phyloP scores from a whole-genome alignment of 2,113 vertebrate species.

The Isurus oxyrinchus region DNA sequence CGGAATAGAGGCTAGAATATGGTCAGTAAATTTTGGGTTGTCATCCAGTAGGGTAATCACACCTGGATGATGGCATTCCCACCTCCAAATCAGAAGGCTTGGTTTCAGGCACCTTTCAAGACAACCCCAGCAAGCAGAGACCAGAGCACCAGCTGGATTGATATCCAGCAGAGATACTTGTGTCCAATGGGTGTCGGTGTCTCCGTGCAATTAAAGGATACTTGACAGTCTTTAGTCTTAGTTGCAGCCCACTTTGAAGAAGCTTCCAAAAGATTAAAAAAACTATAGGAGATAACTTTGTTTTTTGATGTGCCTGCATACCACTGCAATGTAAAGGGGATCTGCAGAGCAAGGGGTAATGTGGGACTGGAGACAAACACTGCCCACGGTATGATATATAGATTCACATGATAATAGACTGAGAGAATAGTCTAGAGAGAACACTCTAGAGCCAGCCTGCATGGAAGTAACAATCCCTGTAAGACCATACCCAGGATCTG shows the following conservation, averaged over 20 bases:
- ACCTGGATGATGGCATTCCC: not conserved
- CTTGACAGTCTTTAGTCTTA: not conserved
- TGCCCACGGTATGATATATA: no score
- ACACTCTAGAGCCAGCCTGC: no score
- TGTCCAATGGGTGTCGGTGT: not conserved
- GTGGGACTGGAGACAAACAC: no score
- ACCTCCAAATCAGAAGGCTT: not conserved
- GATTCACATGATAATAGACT: no score
- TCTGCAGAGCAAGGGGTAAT: no score
- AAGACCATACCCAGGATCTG: no score
- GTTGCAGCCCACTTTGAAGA: not conserved
- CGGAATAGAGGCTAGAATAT: not conserved
- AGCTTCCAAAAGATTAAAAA: no score
- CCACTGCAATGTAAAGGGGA: no score
- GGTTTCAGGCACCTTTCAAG: not conserved
- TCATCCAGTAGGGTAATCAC: not conserved
- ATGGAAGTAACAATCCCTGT: no score
- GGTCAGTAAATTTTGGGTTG: not conserved
- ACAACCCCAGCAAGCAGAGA: not conserved
- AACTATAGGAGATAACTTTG: not conserved
- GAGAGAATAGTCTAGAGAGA: no score
- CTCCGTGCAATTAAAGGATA: not conserved
- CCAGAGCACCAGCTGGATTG: not conserved
- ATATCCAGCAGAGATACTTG: not conserved
- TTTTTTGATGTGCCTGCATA: no score